These are phyloP conservation scores for Pluvianellus socialis DNA, from an alignment of 2,113 vertebrate species.

Conservation along the genomic window DNA sequence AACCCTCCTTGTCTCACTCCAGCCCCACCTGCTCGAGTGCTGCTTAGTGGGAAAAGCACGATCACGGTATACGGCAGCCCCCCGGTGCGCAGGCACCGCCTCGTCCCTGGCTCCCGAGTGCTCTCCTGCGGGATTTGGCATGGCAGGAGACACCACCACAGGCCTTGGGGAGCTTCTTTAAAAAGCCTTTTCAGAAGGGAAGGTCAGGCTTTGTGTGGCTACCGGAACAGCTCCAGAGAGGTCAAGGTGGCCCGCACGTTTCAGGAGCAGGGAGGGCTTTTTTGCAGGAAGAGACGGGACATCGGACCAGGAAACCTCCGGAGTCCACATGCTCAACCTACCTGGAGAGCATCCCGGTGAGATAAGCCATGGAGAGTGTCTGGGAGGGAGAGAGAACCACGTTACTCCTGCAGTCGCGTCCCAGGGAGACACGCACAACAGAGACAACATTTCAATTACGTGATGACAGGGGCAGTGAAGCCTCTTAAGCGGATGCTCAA, in stretches of 20 bases:
- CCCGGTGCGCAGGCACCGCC: not conserved
- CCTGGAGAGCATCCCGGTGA: slow-evolving; percentile 94
- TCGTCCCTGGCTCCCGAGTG: not conserved
- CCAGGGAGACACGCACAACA: not conserved
- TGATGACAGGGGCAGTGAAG: not conserved
- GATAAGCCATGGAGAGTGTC: slow-evolving; percentile 93
- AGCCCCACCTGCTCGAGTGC: not conserved
- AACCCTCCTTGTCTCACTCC: not conserved
- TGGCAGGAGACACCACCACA: not conserved
- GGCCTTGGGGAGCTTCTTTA: not conserved
- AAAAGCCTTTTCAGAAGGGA: not conserved
- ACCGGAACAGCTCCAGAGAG: not conserved
- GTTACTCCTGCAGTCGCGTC: not conserved
- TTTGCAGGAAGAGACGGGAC: not conserved
- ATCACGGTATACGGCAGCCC: accelerated
- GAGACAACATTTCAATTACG: not conserved
- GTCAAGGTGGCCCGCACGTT: accelerated
- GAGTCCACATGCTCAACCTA: slow-evolving; percentile 19
- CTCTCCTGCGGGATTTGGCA: not conserved
- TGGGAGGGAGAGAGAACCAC: slow-evolving; percentile 50
- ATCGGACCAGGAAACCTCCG: not conserved
- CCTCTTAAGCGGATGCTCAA: not conserved
- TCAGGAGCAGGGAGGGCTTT: not conserved
- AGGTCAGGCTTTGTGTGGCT: not conserved
- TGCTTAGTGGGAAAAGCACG: not conserved